Base-by-base conservation (phyloP, 2,888 invertebrate genomes). In the Clostera curtula region DNA sequence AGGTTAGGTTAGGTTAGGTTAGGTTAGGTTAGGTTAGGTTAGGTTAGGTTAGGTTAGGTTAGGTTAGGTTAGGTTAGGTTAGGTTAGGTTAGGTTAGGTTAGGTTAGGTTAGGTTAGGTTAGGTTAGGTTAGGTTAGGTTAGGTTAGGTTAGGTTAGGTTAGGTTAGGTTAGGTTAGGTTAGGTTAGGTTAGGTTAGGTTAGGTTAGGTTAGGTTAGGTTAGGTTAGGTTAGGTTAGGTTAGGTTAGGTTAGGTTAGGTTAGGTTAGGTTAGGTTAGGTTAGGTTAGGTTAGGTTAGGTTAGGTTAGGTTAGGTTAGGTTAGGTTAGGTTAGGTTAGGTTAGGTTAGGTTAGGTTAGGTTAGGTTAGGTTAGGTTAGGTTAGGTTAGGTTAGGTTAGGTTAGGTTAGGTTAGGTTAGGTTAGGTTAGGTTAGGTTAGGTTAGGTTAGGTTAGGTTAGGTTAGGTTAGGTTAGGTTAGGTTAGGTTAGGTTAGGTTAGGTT, bases 1-100 rank as follows among this genome's bases (percentile, higher is more conserved):
- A 24, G 27, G 31, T 31, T 31, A 31, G 31, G 27, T 31, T 31
- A 31, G 31, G 31, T 31, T 31, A 31, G 31, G 31, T 31, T 31
- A 26, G 31, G 31, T 31, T 31, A 31, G 31, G 31, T 31, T 31
- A 31, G 31, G 31, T 31, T 31, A 31, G 31, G 31, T 31, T 31
- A 31, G 31, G 31, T 31, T 31, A 31, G 31, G 31, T 31, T 31
- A 31, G 31, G 31, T 27, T 27, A 31, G 31, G 31, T 31, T 31
- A 31, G 31, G 31, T 31, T 31, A 31, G 31, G 27, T 31, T 31
- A 31, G 31, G 31, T 31, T 31, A 31, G 31, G 31, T 31, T 31
- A 25, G 25, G 25, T 25, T 25, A 25, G 25, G 25, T 25, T 25
- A 25, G 25, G 25, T 25, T 25, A 25, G 25, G 25, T 25, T 25